These are phyloP conservation scores for Gastrophysa polygoni DNA, from an alignment of 2,888 invertebrate genomes.

Conservation along the genomic window DNA sequence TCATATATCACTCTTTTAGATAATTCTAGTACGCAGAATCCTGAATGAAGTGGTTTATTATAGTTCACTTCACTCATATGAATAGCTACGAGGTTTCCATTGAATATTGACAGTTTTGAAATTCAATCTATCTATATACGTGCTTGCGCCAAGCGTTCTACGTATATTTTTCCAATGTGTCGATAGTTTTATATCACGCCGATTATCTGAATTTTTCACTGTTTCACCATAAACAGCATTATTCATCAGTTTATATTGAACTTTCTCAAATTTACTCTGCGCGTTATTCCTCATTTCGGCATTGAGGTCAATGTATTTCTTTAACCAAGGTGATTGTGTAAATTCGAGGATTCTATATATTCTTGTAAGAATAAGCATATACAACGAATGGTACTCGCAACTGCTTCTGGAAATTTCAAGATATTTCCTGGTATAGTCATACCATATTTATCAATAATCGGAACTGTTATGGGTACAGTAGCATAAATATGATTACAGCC, in stretches of 20 bases:
- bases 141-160: conserved; percentile 36
- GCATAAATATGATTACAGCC: background rate
- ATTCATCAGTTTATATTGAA: conserved; percentile 54
- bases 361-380: background rate
- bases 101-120: conserved; percentile 49
- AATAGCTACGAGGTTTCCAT: conserved; percentile 47
- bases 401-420: background rate
- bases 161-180: conserved; percentile 46
- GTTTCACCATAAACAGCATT: conserved; percentile 54
- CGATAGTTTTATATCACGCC: conserved; percentile 47
- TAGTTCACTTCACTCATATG: no score
- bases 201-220: conserved; percentile 55
- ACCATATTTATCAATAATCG: background rate
- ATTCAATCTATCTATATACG: conserved; percentile 41
- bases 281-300: conserved; percentile 37
- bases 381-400: no score
- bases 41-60: no score
- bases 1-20: no score
- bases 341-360: conserved; percentile 12
- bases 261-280: conserved; percentile 51
- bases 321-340: conserved; percentile 11
- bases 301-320: conserved; percentile 14
- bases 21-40: no score
- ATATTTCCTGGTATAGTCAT: background rate
- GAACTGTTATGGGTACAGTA: background rate